Evolutionary conservation across 2,888 invertebrate species (phyloP).

Genomic region (Diplazon laetatorius): DNA sequence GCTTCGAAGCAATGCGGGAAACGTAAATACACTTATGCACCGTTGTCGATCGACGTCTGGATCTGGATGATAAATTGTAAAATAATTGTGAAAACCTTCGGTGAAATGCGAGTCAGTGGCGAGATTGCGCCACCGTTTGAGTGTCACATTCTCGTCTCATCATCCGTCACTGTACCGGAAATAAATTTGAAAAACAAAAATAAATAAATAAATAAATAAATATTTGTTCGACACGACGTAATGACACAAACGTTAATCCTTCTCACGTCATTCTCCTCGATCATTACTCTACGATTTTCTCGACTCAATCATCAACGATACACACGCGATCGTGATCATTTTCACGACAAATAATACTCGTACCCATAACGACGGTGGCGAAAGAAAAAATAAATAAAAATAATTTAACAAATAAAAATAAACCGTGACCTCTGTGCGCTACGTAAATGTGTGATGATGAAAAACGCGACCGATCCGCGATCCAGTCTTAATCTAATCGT

Average conservation of each 20-base stretch:
- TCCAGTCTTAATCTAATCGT: slow-evolving; percentile 70
- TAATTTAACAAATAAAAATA: no score
- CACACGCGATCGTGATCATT: slow-evolving; percentile 17
- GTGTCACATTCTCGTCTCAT: slow-evolving; percentile 24
- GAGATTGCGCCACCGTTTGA: slow-evolving; percentile 6
- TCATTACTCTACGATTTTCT: slow-evolving; percentile 38
- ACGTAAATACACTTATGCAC: slow-evolving; percentile 65
- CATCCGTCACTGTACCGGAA: no score
- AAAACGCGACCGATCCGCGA: slow-evolving; percentile 51
- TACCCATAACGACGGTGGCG: not conserved
- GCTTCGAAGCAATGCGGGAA: slow-evolving; percentile 58
- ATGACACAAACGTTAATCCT: slow-evolving; percentile 17
- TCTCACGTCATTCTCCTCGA: slow-evolving; percentile 32
- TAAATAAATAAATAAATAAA: slow-evolving; percentile 4
- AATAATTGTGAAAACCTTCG: slow-evolving; percentile 19
- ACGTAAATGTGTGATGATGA: slow-evolving; percentile 15
- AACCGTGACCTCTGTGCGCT: slow-evolving; percentile 15
- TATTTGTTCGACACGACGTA: slow-evolving; percentile 28
- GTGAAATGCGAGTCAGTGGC: slow-evolving; percentile 24
- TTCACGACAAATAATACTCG: slow-evolving; percentile 22
- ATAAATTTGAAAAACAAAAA: not conserved
- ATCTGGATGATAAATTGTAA: slow-evolving; percentile 15
- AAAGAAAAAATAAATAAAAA: no score
- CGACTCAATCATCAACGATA: slow-evolving; percentile 8
- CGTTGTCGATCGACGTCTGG: slow-evolving; percentile 39